phyloP scores from a whole-genome alignment of 2,888 invertebrate species.

The Plebejus anna region DNA sequence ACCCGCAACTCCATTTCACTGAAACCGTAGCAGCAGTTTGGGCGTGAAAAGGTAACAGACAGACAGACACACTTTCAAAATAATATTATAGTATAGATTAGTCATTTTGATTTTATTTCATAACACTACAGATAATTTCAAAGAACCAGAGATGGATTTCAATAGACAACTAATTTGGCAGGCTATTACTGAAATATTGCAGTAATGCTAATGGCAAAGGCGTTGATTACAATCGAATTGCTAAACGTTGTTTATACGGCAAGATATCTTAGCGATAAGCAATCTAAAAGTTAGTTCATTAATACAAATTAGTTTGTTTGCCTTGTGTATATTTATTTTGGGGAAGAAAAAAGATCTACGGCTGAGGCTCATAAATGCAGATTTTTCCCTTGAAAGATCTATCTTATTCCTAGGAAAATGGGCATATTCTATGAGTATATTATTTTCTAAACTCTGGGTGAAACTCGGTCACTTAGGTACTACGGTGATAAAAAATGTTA shows the following conservation, averaged over 20 bases:
- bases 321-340: neutral
- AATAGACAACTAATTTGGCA: slow-evolving; percentile 10
- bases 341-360: too few species aligned
- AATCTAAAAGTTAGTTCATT: neutral
- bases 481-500: too few species aligned
- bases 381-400: too few species aligned
- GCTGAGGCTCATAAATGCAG: too few species aligned
- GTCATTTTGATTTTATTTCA: neutral
- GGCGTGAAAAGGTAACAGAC: too few species aligned
- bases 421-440: too few species aligned
- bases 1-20: too few species aligned
- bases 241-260: neutral
- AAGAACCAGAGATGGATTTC: neutral
- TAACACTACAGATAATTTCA: neutral
- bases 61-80: too few species aligned
- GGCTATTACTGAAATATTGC: slow-evolving; percentile 9
- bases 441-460: too few species aligned
- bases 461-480: too few species aligned
- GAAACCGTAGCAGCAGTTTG: too few species aligned
- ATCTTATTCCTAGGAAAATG: too few species aligned
- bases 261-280: neutral
- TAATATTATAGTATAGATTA: neutral
- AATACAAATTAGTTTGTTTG: neutral
- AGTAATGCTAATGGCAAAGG: neutral
- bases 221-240: neutral